Base-by-base conservation (phyloP, 2,797 vertebrate genomes). In the Tolypeutes matacus region DNA sequence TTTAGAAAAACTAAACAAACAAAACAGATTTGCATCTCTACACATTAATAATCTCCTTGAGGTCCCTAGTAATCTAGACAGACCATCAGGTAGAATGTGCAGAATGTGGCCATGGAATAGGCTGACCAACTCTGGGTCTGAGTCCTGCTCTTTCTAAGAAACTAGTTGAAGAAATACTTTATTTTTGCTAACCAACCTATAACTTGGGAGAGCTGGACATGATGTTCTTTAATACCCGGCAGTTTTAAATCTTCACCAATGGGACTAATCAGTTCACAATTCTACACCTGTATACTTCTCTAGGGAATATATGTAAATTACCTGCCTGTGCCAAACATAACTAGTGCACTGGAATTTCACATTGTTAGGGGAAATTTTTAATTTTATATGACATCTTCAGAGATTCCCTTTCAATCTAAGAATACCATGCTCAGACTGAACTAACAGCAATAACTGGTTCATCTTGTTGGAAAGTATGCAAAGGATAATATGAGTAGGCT, bases 381-480 rank as follows among this genome's bases (percentile, higher is more conserved):
- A 80, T 64, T 70, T 62, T 56, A 56, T 5, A 27, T 17, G 70
- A 65, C 62, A 89, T 77, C 69, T 70, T 83, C 84, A 75, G 65
- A 87, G n/a, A 82, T 46, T 34, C 17, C 15, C 70, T 96, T 72
- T 69, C 12, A 60, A 78, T 53, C 81, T 49, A 83, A 64, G 42
- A 95, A 92, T 72, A 80, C 21, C 20, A 67, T 14, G 34, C 36
- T 81, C 25, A 39, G n/a, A 75, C 67, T 13, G 21, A 70, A 83
- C 39, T 13, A 90, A 85, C 3, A 80, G 53, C 34, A 84, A 93
- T 17, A 21, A 86, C 0, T 5, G 31, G 36, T 11, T 92, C 80
- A 34, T 29, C 86, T 34, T 81, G 86, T 18, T 65, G 23, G 42
- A 83, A 94, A 96, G 60, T 39, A 14, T 56, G 34, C 86, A 67